Evolutionary conservation across 23 tunicate genomes (phyloP).

Genomic region (Oikopleura albicans): DNA sequence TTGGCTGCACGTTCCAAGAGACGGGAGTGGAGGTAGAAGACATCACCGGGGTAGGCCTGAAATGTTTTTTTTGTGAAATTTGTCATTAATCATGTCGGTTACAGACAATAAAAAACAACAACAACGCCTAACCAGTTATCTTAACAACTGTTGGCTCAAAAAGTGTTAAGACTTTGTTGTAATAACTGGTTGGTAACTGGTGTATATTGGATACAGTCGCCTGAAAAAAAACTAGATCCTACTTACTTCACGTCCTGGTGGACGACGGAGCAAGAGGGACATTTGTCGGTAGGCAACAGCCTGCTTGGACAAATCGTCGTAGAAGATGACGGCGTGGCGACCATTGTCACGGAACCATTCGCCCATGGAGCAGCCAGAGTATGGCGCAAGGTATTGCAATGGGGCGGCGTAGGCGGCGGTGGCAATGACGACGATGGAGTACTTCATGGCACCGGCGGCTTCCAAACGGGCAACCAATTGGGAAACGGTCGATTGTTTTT

Average conservation of each 20-base stretch:
- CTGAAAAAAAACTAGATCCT: too few relatives aligned
- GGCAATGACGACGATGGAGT: constrained; percentile 88
- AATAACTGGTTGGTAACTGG: too few relatives aligned
- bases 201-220: too few relatives aligned
- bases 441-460: constrained; percentile 86
- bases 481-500: constrained; percentile 93
- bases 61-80: constrained; percentile 49
- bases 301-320: constrained; percentile 99
- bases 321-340: constrained; percentile 77
- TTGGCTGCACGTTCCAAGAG: constrained; percentile 93
- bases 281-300: constrained; percentile 99
- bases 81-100: neutral
- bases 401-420: constrained; percentile 99
- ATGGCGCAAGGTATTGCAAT: constrained; percentile 89
- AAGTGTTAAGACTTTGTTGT: too few relatives aligned
- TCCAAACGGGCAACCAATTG: constrained; percentile 81
- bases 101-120: too few relatives aligned
- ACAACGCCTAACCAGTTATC: too few relatives aligned
- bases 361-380: constrained; percentile 96
- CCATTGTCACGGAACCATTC: constrained; percentile 97
- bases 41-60: constrained; percentile 99
- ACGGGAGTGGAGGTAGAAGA: constrained; percentile 95
- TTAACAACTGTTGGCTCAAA: too few relatives aligned
- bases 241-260: too few relatives aligned
- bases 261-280: constrained; percentile 96